Evolutionary conservation across 2,888 invertebrate genomes (phyloP).

Genomic region (Acrocyrtus sp.): DNA sequence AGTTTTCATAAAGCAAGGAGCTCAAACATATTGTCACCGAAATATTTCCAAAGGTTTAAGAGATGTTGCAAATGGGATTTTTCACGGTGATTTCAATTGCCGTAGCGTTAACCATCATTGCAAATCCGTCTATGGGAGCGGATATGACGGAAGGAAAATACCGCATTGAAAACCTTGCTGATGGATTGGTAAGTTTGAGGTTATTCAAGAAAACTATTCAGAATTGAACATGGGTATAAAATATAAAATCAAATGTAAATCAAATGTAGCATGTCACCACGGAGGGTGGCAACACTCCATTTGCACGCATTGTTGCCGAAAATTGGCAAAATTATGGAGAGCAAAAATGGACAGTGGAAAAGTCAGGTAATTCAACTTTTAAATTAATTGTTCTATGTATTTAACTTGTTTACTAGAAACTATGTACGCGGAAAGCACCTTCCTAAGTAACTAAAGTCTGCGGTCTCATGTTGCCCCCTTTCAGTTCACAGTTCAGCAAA

Average conservation of each 20-base stretch:
- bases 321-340: conserved; percentile 61
- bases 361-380: too few relatives aligned
- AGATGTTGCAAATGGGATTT: background rate
- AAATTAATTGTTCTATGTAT: too few relatives aligned
- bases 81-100: background rate
- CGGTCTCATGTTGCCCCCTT: too few relatives aligned
- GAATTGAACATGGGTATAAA: background rate
- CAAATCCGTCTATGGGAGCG: too few relatives aligned
- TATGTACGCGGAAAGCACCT: background rate
- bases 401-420: background rate
- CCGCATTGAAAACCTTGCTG: conserved; percentile 54
- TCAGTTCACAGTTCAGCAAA: too few relatives aligned
- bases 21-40: too few relatives aligned
- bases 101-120: too few relatives aligned
- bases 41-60: too few relatives aligned
- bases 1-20: too few relatives aligned
- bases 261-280: conserved; percentile 54
- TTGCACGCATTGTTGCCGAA: conserved; percentile 58
- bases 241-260: background rate
- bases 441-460: background rate
- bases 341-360: conserved; percentile 57
- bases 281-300: conserved; percentile 58
- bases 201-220: background rate
- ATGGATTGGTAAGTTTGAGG: conserved; percentile 41
- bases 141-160: conserved; percentile 51